Evolutionary conservation across 2,113 vertebrate species (phyloP).

Genomic region (Alectura lathami): DNA sequence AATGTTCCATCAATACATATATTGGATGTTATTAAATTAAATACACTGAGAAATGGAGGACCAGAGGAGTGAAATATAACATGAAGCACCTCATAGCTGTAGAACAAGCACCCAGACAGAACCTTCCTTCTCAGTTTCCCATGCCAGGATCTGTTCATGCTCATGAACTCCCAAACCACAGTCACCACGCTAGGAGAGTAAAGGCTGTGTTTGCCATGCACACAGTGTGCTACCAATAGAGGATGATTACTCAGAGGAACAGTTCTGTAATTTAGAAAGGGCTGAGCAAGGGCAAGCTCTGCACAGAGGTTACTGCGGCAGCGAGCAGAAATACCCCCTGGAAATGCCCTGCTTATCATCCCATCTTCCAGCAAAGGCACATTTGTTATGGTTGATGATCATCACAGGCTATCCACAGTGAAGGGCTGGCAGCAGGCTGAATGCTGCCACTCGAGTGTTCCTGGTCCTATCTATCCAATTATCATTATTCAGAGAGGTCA

Average conservation of each 20-base stretch:
- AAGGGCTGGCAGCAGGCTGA: neutral
- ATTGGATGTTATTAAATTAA: neutral
- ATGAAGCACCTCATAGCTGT: neutral
- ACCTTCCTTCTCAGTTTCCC: neutral
- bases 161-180: neutral
- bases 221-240: fast-evolving
- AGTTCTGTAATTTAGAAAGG: neutral
- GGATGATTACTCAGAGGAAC: neutral
- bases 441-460: neutral
- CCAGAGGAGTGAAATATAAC: neutral
- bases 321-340: neutral
- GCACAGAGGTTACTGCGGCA: neutral
- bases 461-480: neutral
- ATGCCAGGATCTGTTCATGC: neutral
- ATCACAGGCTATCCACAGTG: neutral
- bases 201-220: neutral
- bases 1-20: neutral
- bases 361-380: neutral
- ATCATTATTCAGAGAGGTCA: conserved; percentile 19
- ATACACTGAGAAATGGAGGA: neutral
- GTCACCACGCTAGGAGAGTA: neutral
- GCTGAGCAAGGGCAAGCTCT: neutral
- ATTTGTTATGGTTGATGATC: neutral
- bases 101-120: neutral
- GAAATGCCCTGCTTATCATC: neutral